Evolutionary conservation across 2,113 vertebrate species (phyloP).

Genomic region (Paratilapia polleni): DNA sequence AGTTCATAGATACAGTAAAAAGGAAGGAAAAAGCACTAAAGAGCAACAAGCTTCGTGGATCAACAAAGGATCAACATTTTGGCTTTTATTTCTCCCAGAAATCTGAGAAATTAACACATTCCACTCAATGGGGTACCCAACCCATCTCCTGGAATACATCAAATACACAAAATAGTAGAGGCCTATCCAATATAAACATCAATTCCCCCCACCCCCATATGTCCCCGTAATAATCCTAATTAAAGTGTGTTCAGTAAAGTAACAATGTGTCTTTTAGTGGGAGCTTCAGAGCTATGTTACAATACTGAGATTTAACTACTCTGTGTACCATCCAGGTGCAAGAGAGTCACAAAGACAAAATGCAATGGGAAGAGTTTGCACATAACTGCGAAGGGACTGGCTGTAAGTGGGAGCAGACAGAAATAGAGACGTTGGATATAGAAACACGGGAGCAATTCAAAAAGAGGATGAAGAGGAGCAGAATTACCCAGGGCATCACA

Average conservation of each 20-base stretch:
- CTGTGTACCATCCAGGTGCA: constrained; percentile 40
- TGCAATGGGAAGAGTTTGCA: constrained; percentile 35
- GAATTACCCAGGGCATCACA: constrained; percentile 33
- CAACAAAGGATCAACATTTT: constrained; percentile 66
- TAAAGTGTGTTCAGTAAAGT: constrained; percentile 69
- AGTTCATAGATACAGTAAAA: constrained; percentile 67
- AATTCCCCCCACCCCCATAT: constrained; percentile 14
- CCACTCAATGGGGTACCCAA: constrained; percentile 57
- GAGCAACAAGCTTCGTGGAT: constrained; percentile 66
- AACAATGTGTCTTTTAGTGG: constrained; percentile 60
- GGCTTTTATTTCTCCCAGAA: constrained; percentile 77
- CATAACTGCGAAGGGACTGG: constrained; percentile 12
- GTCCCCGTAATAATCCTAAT: constrained; percentile 46
- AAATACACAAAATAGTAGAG: constrained; percentile 70
- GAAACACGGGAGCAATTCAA: constrained; percentile 45
- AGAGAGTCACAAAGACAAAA: constrained; percentile 33
- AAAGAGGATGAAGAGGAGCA: constrained; percentile 46
- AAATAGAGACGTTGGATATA: constrained; percentile 42
- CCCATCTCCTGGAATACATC: constrained; percentile 72
- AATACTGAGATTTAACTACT: constrained; percentile 53
- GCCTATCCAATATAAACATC: constrained; percentile 67
- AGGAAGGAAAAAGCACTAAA: constrained; percentile 62
- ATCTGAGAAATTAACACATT: constrained; percentile 79
- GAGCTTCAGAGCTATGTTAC: constrained; percentile 50
- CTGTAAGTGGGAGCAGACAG: constrained; percentile 33